Evolutionary conservation across 1,140 invertebrate species (phyloP).

Genomic region (Drosophila cardini): DNA sequence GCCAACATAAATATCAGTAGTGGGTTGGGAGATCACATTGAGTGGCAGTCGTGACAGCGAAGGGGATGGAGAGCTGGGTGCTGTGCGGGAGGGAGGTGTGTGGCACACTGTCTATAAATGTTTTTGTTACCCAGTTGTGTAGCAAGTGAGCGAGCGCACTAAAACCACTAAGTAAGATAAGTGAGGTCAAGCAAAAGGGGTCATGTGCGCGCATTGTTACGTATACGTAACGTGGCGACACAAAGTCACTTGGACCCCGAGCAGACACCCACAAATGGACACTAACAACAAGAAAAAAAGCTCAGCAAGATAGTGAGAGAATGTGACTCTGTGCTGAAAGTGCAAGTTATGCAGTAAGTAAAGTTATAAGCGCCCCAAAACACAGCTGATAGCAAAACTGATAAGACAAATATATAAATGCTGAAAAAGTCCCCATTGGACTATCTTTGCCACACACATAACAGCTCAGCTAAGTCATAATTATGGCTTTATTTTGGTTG

Average conservation of each 20-base stretch:
- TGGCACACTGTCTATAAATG: conserved; percentile 63
- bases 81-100: conserved; percentile 2
- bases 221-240: conserved; percentile 50
- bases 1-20: conserved; percentile 75
- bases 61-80: no score
- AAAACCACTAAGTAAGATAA: conserved; percentile 83
- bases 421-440: conserved; percentile 9
- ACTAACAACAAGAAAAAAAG: conserved; percentile 33
- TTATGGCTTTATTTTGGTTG: not conserved
- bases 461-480: not conserved
- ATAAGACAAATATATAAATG: conserved; percentile 8
- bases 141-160: conserved; percentile 48
- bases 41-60: conserved; percentile 6
- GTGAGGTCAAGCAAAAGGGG: conserved; percentile 82
- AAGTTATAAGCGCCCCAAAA: conserved; percentile 28
- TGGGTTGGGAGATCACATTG: conserved; percentile 25
- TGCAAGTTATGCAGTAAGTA: conserved; percentile 35
- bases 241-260: not conserved
- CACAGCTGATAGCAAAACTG: conserved; percentile 6
- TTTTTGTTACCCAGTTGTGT: conserved; percentile 51
- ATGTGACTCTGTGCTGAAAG: conserved; percentile 23
- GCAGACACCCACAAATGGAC: conserved; percentile 34
- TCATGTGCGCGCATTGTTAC: conserved; percentile 81
- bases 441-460: conserved; percentile 2
- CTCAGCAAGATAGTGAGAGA: conserved; percentile 46